Evolutionary conservation across 1,140 invertebrate species (phyloP), one percentile per base, ranked within the genome.

Genomic region (Drosophila parabipectinata): DNA sequence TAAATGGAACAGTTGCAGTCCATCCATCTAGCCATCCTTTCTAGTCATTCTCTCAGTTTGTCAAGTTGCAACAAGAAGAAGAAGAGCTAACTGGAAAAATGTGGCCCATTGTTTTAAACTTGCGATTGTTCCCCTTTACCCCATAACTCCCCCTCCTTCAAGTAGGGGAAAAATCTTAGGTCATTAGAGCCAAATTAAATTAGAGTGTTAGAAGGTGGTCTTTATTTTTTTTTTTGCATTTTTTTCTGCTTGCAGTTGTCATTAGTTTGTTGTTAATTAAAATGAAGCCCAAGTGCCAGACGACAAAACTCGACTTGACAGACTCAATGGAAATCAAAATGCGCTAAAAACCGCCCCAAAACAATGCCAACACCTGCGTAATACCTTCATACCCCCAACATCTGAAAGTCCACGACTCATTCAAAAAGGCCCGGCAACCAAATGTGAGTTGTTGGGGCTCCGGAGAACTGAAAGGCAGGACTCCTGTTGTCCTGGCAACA

Each of bases 251-350:
- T 74, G 74, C 69, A 71, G 61, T 85, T 87, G 71, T 75, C 75
- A 87, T 87, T 87, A 87, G 82, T 87, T 87, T 74, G 83, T 87
- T 87, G 83, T 87, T 87, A 87, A 87, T 87, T 87, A 87, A 87
- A 87, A 82, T 82, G 83, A 75, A 79, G 53, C 73, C 61, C 69
- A 87, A 87, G 78, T 82, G 79, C 69, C 55, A 71, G 73, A 51
- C 74, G 81, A 73, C 72, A 60, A 47, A 51, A 47, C 63, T 56
- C 51, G 66, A 69, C 66, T 69, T 37, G 39, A 48, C 72, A 54
- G 60, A 76, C 6, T 57, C 51, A 82, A 81, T 87, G 75, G 68
- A 78, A 85, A 82, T 87, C 75, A 76, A 76, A 76, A 76, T 76
- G 78, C 83, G 83, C 81, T 85, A 85, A 85, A 84, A 85, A 81